Conservation (phyloP, 2,888 invertebrate species). For the Sinotaia quadrata region DNA sequence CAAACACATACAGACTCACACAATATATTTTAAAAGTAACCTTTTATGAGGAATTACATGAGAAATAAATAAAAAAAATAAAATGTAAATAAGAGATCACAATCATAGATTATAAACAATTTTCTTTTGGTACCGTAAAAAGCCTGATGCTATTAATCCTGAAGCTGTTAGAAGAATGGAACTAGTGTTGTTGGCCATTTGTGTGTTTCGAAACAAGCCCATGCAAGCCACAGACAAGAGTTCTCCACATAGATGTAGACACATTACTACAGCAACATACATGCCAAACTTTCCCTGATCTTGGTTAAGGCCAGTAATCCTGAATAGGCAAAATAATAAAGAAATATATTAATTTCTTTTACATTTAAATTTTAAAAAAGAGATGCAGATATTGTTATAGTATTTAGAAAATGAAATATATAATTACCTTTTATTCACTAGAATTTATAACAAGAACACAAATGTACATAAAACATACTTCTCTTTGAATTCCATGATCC, state of each 20-base stretch:
- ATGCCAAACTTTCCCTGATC: slow-evolving; percentile 50
- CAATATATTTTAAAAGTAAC: no score
- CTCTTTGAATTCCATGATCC: no score
- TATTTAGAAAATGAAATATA: no score
- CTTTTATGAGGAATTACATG: no score
- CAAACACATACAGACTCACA: no score
- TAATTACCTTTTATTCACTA: no score
- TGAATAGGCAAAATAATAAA: slow-evolving; percentile 23
- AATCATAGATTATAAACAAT: no score
- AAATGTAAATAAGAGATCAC: no score
- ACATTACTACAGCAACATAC: slow-evolving; percentile 48
- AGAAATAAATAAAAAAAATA: no score
- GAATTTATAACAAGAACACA: no score
- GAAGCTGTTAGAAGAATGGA: slow-evolving; percentile 54
- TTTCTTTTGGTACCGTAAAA: slow-evolving; percentile 56
- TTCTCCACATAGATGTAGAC: slow-evolving; percentile 56
- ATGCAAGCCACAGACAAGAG: slow-evolving; percentile 55
- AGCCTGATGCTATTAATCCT: slow-evolving; percentile 57
- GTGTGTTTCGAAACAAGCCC: slow-evolving; percentile 56
- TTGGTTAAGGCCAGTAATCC: slow-evolving; percentile 55
- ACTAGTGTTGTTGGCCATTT: slow-evolving; percentile 54
- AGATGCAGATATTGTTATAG: not conserved
- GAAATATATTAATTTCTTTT: no score
- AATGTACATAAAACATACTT: no score
- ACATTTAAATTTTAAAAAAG: not conserved